These are phyloP conservation scores for Leptopterna dolabrata DNA, from an alignment of 2,888 invertebrate genomes.

Conservation along the genomic window DNA sequence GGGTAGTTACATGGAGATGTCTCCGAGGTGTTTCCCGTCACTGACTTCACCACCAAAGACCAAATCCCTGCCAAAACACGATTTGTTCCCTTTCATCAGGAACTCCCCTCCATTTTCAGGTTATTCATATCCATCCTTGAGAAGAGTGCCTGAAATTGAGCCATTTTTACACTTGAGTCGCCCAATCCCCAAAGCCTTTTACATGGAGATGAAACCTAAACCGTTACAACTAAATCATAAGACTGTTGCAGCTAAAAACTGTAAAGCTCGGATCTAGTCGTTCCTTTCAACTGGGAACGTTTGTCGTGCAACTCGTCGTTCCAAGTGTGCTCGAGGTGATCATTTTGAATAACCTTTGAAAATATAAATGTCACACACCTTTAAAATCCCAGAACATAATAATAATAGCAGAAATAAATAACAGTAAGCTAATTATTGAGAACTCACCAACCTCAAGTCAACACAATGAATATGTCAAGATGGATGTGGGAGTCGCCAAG, in stretches of 20 bases:
- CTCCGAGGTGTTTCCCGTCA: constrained; percentile 62
- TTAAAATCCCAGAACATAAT: constrained; percentile 59
- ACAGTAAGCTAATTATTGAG: constrained; percentile 60
- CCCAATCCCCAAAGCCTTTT: constrained; percentile 58
- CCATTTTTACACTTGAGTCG: constrained; percentile 61
- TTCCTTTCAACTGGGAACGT: constrained; percentile 47
- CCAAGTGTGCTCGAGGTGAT: constrained; percentile 56
- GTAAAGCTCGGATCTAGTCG: constrained; percentile 62
- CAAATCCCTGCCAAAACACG: constrained; percentile 57
- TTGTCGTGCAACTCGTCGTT: constrained; percentile 6
- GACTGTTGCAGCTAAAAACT: constrained; percentile 62
- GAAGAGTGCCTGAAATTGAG: constrained; percentile 65
- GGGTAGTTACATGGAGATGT: constrained; percentile 63
- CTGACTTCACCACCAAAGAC: constrained; percentile 63
- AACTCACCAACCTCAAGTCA: constrained; percentile 51
- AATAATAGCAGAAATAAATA: too few relatives aligned
- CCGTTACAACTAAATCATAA: constrained; percentile 53
- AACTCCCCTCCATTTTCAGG: constrained; percentile 60
- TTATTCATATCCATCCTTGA: constrained; percentile 58
- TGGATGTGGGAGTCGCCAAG: constrained; percentile 66
- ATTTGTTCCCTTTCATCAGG: constrained; percentile 29
- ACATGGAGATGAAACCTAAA: constrained; percentile 68
- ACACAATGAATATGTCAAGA: constrained; percentile 75
- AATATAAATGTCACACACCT: constrained; percentile 60
- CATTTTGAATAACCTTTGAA: constrained; percentile 67